A percentile compares a stretch with the other conserved stretches of the same genome.
Evolutionary conservation across 2,113 vertebrate species (phyloP).

Genomic region (Delphinapterus leucas): DNA sequence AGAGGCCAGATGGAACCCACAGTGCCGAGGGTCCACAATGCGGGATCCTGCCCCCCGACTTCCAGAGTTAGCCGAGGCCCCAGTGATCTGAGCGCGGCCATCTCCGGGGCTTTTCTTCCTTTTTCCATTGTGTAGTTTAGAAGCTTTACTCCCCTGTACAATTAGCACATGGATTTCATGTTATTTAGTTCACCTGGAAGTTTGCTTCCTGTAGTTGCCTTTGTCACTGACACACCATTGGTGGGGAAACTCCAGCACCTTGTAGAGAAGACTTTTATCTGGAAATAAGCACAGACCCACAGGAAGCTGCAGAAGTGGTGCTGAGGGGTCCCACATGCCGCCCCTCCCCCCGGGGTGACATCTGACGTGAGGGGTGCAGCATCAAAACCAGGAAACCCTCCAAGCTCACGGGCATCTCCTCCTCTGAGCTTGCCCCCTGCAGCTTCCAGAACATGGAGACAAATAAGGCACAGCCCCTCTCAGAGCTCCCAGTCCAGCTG

Average conservation of each 20-base stretch:
- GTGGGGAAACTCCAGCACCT: too few relatives aligned
- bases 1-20: background rate
- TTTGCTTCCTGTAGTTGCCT: too few relatives aligned
- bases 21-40: background rate
- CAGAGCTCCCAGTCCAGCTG: accelerated
- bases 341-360: accelerated
- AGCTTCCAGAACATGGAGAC: background rate
- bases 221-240: too few relatives aligned
- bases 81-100: accelerated
- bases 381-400: too few relatives aligned
- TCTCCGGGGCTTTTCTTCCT: accelerated
- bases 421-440: background rate
- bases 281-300: too few relatives aligned
- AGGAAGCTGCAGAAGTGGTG: background rate
- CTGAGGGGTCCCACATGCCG: accelerated
- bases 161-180: too few relatives aligned
- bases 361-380: accelerated
- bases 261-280: too few relatives aligned
- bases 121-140: too few relatives aligned
- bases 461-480: accelerated
- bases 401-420: too few relatives aligned
- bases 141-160: too few relatives aligned
- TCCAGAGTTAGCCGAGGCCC: background rate
- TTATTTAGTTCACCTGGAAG: too few relatives aligned
- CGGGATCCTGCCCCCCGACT: background rate